Evolutionary conservation across 2,888 invertebrate genomes (phyloP), one percentile per base, ranked within the genome.

Genomic region (Idaea straminata): DNA sequence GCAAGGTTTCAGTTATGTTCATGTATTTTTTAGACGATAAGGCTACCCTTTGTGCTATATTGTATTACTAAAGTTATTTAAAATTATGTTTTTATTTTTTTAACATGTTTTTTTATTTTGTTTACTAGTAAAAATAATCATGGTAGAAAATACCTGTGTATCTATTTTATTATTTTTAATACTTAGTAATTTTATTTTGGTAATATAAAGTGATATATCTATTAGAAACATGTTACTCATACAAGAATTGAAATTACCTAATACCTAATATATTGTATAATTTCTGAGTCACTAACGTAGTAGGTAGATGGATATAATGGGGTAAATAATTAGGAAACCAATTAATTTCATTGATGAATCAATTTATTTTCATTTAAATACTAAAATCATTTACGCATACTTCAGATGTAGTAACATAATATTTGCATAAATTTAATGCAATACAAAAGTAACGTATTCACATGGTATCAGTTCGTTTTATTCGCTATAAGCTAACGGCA

Each of bases 381-480:
- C 82, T 83, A 83, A 81, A 74, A 79, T 83, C 77, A 78, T 83
- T 83, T 83, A 83, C 77, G 81, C 78, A 80, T 79, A 79, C 79
- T 83, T 83, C 77, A 77, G 77, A 85, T 81, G 82, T 77, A 78
- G 79, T 78, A 83, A 83, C 79, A 85, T 83, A 79, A 59, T 10
- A 79, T 78, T 81, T 78, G 80, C 79, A 84, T 80, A 82, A 83
- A 81, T 25, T n/a, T 80, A 80, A 81, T 82, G 81, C 81, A 82
- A 82, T 81, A 76, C 78, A 82, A 76, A 81, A 80, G 75, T 79
- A 83, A 78, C 63, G 66, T 80, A 80, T 80, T 81, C 79, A 82
- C 78, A 83, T 78, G 80, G 81, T 83, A 88, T 90, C 88, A 91
- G 89, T 89, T 88, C 87, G 84, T 86, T 86, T 75, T 13, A 80